Conservation (phyloP, 2,888 invertebrate species). For the Heterodera filipjevi region DNA sequence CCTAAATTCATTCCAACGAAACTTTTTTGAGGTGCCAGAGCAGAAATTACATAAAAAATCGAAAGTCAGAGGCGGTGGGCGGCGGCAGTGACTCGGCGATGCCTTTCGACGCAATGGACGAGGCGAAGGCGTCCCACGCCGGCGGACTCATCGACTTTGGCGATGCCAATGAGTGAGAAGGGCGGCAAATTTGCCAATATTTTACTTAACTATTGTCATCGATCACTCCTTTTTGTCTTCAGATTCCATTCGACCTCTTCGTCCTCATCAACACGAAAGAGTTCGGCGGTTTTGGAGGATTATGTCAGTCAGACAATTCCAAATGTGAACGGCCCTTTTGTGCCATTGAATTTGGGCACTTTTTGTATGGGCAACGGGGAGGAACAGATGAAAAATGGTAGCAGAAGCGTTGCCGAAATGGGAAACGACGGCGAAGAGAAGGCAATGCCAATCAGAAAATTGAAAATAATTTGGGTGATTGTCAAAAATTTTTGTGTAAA, state of each 20-base stretch:
- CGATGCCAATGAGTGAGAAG: slow-evolving; percentile 26
- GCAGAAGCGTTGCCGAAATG: not conserved
- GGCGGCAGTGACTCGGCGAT: slow-evolving; percentile 32
- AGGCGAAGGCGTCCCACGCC: not conserved
- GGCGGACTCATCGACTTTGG: slow-evolving; percentile 11
- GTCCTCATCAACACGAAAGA: slow-evolving; percentile 34
- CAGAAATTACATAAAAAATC: slow-evolving; percentile 47
- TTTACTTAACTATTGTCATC: not conserved
- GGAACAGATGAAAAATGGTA: not conserved
- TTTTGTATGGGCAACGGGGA: not conserved
- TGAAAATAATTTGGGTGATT: not conserved
- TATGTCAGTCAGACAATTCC: slow-evolving; percentile 45
- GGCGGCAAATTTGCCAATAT: not conserved
- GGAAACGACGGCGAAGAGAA: not conserved
- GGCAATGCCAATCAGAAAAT: not conserved
- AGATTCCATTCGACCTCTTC: slow-evolving; percentile 19
- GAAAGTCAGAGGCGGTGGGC: slow-evolving; percentile 34
- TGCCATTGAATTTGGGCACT: slow-evolving; percentile 15
- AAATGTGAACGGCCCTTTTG: slow-evolving; percentile 28
- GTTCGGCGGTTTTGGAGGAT: slow-evolving; percentile 48
- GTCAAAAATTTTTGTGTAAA: too few species aligned
- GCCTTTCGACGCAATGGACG: slow-evolving; percentile 36
- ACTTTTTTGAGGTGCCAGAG: slow-evolving; percentile 63
- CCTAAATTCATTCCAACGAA: not conserved
- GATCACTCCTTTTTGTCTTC: not conserved